Conservation (phyloP, 37 sponge, comb jelly and placozoan species). For the Beroe ovata region DNA sequence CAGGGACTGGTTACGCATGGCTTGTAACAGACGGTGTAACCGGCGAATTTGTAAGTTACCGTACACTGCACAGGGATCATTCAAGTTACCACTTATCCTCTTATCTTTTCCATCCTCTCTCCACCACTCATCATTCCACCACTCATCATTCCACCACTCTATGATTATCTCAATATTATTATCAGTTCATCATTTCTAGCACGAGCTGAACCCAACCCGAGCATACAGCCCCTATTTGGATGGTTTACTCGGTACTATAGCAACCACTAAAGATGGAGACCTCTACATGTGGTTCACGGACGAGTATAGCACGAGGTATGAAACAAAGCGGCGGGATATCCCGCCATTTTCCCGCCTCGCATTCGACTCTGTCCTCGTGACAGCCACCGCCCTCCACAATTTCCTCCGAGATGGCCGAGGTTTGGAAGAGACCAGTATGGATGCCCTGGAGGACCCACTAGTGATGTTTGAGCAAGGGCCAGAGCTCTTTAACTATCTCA, state of each 20-base stretch:
- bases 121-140: too few species aligned
- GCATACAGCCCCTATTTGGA: not conserved
- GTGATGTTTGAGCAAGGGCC: not conserved
- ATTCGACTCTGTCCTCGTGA: constrained; percentile 40
- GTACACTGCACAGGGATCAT: too few species aligned
- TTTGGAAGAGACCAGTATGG: not conserved
- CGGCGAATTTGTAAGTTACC: constrained; percentile 42
- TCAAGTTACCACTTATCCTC: too few species aligned
- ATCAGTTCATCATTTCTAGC: constrained; percentile 2
- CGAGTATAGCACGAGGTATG: not conserved
- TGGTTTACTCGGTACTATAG: constrained; percentile 35
- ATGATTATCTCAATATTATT: too few species aligned
- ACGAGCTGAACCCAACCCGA: constrained; percentile 20
- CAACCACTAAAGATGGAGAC: constrained; percentile 21
- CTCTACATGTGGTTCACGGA: not conserved
- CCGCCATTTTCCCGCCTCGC: constrained; percentile 33
- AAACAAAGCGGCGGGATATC: not conserved
- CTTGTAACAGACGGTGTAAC: constrained; percentile 42
- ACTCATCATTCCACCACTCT: too few species aligned
- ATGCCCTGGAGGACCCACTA: not conserved
- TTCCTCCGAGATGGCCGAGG: not conserved
- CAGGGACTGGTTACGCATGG: constrained; percentile 40
- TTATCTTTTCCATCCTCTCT: too few species aligned
- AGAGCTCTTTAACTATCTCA: not conserved
- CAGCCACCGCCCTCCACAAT: not conserved